Base-by-base conservation (phyloP, 2,888 invertebrate species). In the Alentia gelatinosa region DNA sequence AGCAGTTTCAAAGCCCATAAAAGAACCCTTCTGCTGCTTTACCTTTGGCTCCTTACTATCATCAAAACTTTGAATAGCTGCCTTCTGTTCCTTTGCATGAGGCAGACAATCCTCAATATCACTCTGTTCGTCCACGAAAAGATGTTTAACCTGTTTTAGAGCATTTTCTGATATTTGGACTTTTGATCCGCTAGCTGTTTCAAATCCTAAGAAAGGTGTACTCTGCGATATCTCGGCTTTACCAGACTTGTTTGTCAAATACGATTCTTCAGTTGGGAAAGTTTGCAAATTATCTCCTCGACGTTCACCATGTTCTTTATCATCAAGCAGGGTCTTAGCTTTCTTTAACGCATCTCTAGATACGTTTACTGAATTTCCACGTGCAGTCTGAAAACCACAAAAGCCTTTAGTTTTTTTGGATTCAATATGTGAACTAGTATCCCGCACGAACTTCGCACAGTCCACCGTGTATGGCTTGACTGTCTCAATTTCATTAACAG, bases 311-410 rank as follows among this genome's bases (percentile, higher is more conserved):
- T 42, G 47, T 42, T 42, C 47, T 56, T 3, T n/a, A 56, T 4
- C 5, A 42, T 50, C 33, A 12, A 88, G 35, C 19, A 88, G 33
- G 19, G 15, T 35, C n/a, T 35, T 88, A 26, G 50, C 88, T 30
- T 47, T 50, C 5, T 88, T 30, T 5, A 88, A 33, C 7, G 88
- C 42, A 23, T 37, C 35, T 50, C 5, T 33, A 1, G 47, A 50
- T 7, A 88, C 47, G 35, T 23, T 23, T 12, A 88, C 47, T 26
- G 50, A 19, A 9, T 40, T 42, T 1, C 88, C 88, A 1, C 88
- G 0, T 26, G 88, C 88, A 26, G 88, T 50, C 83, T 83, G 35
- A 26, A 88, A 88, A 88, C 42, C 88, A 30, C 39, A 19, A 83
- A 83, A 40, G 3, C 88, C 19, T 9, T 3, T 39, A 12, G 7